These are phyloP conservation scores for Tympanuchus pallidicinctus DNA, from an alignment of 2,113 vertebrate species.

Conservation along the genomic window DNA sequence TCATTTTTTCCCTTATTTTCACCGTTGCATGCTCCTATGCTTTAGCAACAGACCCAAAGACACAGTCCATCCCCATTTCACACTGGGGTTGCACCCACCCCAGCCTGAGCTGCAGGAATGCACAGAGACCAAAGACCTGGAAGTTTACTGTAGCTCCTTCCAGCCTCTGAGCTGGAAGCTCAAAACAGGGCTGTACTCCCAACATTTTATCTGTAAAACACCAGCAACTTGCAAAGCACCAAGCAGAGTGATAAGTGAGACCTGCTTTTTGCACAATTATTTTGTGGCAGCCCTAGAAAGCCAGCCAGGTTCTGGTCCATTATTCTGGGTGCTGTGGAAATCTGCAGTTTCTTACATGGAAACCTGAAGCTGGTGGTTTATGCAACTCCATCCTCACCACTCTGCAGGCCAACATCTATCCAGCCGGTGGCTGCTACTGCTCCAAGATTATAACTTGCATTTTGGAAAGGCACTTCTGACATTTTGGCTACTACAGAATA, in stretches of 20 bases:
- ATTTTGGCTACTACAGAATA: neutral
- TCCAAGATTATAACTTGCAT: neutral
- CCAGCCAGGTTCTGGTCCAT: rapidly evolving
- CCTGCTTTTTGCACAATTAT: neutral
- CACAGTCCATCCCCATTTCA: neutral
- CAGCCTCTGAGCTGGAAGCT: rapidly evolving
- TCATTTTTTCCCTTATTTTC: neutral
- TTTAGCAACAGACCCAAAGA: neutral
- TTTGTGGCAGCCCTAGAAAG: neutral
- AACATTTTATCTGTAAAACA: neutral
- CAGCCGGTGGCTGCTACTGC: neutral
- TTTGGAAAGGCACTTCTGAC: constrained; percentile 25
- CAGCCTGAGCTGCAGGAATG: neutral
- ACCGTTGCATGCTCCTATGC: neutral
- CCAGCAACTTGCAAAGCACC: neutral
- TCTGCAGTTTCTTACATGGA: neutral
- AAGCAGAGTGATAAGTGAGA: neutral
- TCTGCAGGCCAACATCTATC: neutral
- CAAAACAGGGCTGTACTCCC: neutral
- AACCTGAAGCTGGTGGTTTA: neutral
- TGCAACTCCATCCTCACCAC: neutral
- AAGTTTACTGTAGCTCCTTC: neutral
- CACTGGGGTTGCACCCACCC: neutral
- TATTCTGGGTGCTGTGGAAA: neutral
- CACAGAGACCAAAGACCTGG: rapidly evolving